Evolutionary conservation across 2,888 invertebrate genomes (phyloP).

Genomic region (Idaea dimidiata): DNA sequence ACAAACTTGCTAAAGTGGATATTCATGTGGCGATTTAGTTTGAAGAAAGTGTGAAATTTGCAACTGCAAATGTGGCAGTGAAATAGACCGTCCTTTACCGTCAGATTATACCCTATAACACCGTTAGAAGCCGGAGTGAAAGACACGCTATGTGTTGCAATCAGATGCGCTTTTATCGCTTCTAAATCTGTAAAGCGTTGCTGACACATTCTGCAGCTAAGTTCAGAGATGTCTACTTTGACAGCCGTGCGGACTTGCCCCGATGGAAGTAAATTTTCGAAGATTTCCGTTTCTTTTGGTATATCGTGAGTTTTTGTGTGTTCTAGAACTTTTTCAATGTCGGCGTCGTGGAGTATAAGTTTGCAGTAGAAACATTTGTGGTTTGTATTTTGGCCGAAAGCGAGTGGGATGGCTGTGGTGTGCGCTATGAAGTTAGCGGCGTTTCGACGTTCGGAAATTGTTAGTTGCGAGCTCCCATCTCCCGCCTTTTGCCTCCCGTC

Average conservation of each 20-base stretch:
- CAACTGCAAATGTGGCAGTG: conserved; percentile 66
- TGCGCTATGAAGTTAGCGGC: conserved; percentile 66
- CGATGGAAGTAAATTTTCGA: conserved; percentile 57
- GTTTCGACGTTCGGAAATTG: conserved; percentile 67
- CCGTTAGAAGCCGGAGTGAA: conserved; percentile 70
- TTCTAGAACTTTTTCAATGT: conserved; percentile 58
- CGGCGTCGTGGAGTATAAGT: conserved; percentile 67
- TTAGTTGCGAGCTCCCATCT: conserved; percentile 67
- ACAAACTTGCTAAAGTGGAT: conserved; percentile 66
- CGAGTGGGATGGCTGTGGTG: conserved; percentile 67
- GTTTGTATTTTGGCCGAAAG: conserved; percentile 69
- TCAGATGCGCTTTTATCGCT: conserved; percentile 60
- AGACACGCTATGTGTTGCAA: conserved; percentile 56
- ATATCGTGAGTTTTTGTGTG: conserved; percentile 51
- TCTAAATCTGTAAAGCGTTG: conserved; percentile 64
- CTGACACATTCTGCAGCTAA: conserved; percentile 66
- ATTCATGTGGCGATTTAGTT: conserved; percentile 71
- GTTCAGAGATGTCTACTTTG: conserved; percentile 67
- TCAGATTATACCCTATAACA: conserved; percentile 65
- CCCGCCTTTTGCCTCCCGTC: background rate
- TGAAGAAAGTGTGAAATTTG: conserved; percentile 66
- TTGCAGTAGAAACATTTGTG: conserved; percentile 74
- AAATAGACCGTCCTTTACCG: conserved; percentile 50
- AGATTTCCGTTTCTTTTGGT: conserved; percentile 51
- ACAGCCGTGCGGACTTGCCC: conserved; percentile 67